These are phyloP conservation scores for Lycorma delicatula DNA, from an alignment of 1,140 invertebrate genomes.

Conservation along the genomic window DNA sequence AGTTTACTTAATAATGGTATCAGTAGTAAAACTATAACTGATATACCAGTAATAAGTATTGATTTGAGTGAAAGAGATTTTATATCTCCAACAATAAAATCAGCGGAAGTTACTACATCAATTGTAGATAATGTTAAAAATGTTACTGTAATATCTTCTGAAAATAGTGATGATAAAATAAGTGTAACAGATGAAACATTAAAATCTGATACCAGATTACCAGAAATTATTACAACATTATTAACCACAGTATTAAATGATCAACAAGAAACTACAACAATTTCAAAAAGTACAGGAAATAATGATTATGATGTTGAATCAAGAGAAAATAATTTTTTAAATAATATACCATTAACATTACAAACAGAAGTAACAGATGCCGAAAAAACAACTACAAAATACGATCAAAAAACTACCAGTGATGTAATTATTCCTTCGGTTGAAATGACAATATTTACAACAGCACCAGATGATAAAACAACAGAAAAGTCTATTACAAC, in stretches of 20 bases:
- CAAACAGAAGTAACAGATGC: not conserved
- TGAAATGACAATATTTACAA: not conserved
- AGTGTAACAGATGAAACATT: not conserved
- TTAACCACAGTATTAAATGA: not conserved
- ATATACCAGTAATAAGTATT: no score
- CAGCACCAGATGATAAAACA: not conserved
- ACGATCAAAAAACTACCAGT: not conserved
- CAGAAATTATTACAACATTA: not conserved
- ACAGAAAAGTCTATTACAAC: not conserved
- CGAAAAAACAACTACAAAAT: slow-evolving; percentile 4
- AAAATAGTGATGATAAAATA: not conserved
- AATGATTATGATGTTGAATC: not conserved
- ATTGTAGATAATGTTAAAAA: no score
- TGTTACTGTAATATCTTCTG: not conserved
- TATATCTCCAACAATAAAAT: no score
- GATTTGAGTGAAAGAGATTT: no score
- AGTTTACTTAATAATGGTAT: no score
- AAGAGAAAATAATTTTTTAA: not conserved
- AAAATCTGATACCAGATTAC: not conserved
- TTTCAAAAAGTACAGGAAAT: not conserved
- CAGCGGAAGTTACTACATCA: no score
- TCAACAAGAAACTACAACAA: slow-evolving; percentile 1
- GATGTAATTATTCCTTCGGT: not conserved
- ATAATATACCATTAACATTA: not conserved
- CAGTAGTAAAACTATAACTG: no score